phyloP scores from a whole-genome alignment of 2,113 vertebrate species.

The Turnix velox region DNA sequence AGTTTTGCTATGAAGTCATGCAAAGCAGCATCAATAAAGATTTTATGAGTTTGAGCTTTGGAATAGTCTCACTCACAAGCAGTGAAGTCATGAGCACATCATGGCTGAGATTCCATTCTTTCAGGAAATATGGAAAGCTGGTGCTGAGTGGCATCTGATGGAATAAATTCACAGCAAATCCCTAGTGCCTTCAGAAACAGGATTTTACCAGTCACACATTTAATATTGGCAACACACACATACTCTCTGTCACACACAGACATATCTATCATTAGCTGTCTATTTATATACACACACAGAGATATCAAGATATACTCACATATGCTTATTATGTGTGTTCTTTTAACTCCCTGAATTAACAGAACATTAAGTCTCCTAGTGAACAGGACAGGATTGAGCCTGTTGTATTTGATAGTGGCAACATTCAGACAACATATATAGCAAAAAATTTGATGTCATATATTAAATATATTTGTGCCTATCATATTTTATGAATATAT shows the following conservation, averaged over 20 bases:
- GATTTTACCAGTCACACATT: not conserved
- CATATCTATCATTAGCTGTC: too few relatives aligned
- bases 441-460: not conserved
- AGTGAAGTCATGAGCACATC: not conserved
- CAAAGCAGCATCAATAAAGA: not conserved
- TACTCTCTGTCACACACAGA: not conserved
- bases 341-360: not conserved
- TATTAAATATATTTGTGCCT: not conserved
- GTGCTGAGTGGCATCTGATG: not conserved
- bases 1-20: not conserved
- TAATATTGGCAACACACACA: not conserved
- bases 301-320: not conserved
- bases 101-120: not conserved
- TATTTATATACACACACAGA: not conserved
- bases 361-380: not conserved
- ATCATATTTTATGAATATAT: too few relatives aligned
- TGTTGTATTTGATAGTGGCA: not conserved
- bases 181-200: not conserved
- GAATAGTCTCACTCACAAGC: not conserved
- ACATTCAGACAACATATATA: not conserved
- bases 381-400: not conserved
- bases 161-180: not conserved
- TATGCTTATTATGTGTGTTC: not conserved
- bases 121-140: not conserved
- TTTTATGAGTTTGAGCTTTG: constrained; percentile 47